phyloP scores from a whole-genome alignment of 2,888 invertebrate genomes.

The Drosophila acutilabella region DNA sequence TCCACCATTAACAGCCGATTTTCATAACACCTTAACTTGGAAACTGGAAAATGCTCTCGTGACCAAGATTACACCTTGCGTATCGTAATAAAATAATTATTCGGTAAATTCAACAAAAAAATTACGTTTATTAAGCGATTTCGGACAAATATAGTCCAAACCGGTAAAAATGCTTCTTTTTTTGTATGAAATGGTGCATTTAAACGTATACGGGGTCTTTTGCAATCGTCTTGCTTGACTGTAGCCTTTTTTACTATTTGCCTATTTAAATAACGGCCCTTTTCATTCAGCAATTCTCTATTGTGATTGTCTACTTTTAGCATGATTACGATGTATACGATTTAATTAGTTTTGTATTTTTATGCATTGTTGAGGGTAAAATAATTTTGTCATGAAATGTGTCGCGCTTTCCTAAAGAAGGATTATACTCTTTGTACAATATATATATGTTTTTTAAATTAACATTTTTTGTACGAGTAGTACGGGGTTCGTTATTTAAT shows the following conservation, averaged over 20 bases:
- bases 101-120: no score
- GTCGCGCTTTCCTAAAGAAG: not conserved
- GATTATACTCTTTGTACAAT: not conserved
- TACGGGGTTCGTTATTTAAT: no score
- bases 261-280: slow-evolving; percentile 16
- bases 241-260: not conserved
- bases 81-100: no score
- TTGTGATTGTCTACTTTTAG: slow-evolving; percentile 26
- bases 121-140: no score
- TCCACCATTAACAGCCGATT: no score
- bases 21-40: no score
- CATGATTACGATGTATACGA: slow-evolving; percentile 9
- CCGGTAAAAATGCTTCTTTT: no score
- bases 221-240: slow-evolving; percentile 3
- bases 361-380: not conserved
- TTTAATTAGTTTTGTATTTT: slow-evolving; percentile 9
- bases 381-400: not conserved
- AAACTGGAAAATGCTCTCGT: no score
- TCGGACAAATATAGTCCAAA: no score
- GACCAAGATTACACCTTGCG: no score
- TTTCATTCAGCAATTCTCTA: slow-evolving; percentile 28
- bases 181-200: no score
- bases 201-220: no score
- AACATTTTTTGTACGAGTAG: not conserved
- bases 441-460: not conserved